Evolutionary conservation across 2,113 vertebrate genomes (phyloP), one percentile per base, ranked within the genome.

Genomic region (Geococcyx californianus): DNA sequence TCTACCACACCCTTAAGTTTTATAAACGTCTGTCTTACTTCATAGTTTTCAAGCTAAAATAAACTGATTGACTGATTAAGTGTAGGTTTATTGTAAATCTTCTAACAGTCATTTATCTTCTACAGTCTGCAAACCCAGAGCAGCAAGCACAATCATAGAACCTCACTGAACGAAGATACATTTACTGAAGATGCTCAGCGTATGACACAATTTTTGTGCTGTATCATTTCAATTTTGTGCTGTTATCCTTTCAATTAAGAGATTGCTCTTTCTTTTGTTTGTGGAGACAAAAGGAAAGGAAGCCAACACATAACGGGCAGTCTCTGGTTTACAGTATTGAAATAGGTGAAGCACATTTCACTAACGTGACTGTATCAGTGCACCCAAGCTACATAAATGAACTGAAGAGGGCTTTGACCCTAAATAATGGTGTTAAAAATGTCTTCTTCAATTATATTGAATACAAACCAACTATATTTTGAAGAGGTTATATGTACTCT

Each of bases 211-310:
- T 59, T 96, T 94, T 94, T 92, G 42, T 93, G 55, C 72, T 92
- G 75, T 72, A 89, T 92, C 52, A 90, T 95, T 89, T 91, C 28
- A 70, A 45, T 91, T 77, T 84, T 81, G 14, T 60, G 21, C 40
- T 90, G 54, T 72, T 95, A 81, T 94, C 44, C 73, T 89, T 90
- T 95, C 83, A 87, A 11, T 93, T 74, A 55, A 84, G 28, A 67
- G 54, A 33, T 73, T 91, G 29, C 34, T 92, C 15, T 45, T 81
- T 84, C 72, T 92, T 94, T 95, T 96, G 58, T 91, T 94, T 60
- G 34, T 42, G 40, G 55, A 90, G 67, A 93, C 82, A 91, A 96
- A 96, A 93, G 70, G 56, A 87, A 95, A 82, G 54, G 47, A 93
- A 93, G 44, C 44, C 82, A 91, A 78, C 68, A 74, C 19, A 9